Conservation (phyloP, 2,888 invertebrate genomes). For the Galeopsomyia nigrocyanea region DNA sequence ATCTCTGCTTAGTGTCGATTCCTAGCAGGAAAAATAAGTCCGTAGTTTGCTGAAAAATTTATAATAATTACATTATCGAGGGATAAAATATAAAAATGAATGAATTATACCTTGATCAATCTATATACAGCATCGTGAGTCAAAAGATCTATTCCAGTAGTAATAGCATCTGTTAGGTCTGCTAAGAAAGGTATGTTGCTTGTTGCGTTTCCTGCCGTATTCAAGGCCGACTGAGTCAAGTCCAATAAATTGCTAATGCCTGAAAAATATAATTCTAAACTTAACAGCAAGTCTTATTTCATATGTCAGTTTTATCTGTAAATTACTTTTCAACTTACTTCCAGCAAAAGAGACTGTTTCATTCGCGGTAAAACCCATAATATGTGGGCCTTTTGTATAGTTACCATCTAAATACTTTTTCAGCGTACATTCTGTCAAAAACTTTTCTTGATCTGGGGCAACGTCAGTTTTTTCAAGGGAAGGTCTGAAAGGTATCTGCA, state of each 20-base stretch:
- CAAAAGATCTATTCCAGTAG: neutral
- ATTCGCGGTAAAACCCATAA: slow-evolving; percentile 69
- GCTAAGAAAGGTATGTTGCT: too few relatives aligned
- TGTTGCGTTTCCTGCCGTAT: too few relatives aligned
- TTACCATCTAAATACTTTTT: slow-evolving; percentile 67
- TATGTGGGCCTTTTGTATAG: slow-evolving; percentile 70
- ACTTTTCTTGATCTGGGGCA: slow-evolving; percentile 68
- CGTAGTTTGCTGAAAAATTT: neutral
- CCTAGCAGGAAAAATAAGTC: slow-evolving; percentile 23
- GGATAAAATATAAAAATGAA: neutral
- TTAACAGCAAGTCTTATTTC: too few relatives aligned
- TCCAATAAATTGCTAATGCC: too few relatives aligned
- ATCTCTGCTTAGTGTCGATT: slow-evolving; percentile 31
- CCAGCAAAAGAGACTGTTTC: slow-evolving; percentile 36
- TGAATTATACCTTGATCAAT: slow-evolving; percentile 7
- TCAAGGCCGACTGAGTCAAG: too few relatives aligned
- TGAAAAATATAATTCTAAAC: too few relatives aligned
- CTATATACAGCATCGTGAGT: neutral
- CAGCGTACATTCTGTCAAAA: slow-evolving; percentile 68
- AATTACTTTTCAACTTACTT: slow-evolving; percentile 4
- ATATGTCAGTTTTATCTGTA: neutral
- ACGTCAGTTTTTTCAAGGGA: slow-evolving; percentile 69
- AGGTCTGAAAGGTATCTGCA: slow-evolving; percentile 67
- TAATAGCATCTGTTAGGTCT: neutral
- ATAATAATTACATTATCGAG: neutral